Conservation (phyloP, 2,797 vertebrate genomes). For the Megaceryle alcyon region DNA sequence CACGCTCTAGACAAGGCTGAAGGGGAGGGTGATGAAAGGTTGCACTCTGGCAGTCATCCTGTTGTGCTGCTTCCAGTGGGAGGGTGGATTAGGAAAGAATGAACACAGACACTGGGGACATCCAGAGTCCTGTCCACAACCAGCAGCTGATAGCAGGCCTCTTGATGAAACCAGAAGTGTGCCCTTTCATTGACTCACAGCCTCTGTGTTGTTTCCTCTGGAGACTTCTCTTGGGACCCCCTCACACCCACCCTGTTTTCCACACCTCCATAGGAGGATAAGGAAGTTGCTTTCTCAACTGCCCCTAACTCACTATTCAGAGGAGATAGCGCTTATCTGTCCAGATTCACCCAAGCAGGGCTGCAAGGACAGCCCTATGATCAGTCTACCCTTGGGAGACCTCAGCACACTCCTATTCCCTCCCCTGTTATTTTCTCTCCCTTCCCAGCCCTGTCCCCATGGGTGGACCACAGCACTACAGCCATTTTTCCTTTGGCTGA, state of each 20-base stretch:
- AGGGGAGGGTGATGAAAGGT: background rate
- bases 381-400: background rate
- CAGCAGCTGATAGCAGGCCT: background rate
- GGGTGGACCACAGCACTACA: background rate
- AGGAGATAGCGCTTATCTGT: background rate
- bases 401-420: background rate
- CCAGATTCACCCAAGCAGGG: background rate
- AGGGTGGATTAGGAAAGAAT: background rate
- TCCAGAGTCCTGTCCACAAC: background rate
- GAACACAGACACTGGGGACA: background rate
- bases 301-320: background rate
- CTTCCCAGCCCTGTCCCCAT: background rate
- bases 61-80: background rate
- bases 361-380: background rate
- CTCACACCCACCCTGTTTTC: background rate
- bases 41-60: background rate
- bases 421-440: background rate
- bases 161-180: background rate
- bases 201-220: background rate
- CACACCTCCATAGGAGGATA: background rate
- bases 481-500: background rate
- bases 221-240: background rate
- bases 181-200: background rate
- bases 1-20: background rate
- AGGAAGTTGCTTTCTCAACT: background rate